phyloP scores from a whole-genome alignment of 2,113 vertebrate genomes.

The Sylvia atricapilla region DNA sequence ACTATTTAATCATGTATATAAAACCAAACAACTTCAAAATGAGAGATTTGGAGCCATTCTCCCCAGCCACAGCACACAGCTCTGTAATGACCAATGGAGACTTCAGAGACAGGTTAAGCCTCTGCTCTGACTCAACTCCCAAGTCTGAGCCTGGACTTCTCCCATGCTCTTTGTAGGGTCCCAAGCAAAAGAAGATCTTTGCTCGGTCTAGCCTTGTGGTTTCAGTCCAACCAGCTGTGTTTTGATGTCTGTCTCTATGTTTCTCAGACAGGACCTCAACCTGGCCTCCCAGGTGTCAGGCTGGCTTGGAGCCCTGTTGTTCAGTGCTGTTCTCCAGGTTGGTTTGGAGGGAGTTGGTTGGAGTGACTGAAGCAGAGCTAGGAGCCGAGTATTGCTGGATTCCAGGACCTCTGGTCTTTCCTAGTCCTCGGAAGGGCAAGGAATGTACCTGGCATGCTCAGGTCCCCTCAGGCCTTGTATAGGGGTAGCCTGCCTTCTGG shows the following conservation, averaged over 20 bases:
- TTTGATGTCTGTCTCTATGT: background rate
- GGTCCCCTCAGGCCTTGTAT: background rate
- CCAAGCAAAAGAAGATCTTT: background rate
- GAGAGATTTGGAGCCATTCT: background rate
- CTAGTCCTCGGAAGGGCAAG: background rate
- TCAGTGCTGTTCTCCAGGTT: background rate
- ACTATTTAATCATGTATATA: background rate
- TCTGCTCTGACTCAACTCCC: background rate
- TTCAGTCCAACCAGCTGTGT: background rate
- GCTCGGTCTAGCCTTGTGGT: background rate
- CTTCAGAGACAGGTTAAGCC: background rate
- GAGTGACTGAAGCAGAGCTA: background rate
- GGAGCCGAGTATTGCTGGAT: background rate
- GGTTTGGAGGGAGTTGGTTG: background rate
- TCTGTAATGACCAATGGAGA: background rate
- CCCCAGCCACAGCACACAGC: background rate
- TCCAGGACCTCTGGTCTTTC: background rate
- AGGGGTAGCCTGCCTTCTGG: background rate
- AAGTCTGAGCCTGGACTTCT: background rate
- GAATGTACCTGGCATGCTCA: background rate
- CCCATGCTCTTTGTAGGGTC: accelerated
- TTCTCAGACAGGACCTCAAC: background rate
- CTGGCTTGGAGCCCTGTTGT: background rate
- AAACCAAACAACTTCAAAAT: background rate
- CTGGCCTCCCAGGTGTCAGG: background rate